phyloP scores from a whole-genome alignment of 2,113 vertebrate genomes.

The Willisornis vidua region DNA sequence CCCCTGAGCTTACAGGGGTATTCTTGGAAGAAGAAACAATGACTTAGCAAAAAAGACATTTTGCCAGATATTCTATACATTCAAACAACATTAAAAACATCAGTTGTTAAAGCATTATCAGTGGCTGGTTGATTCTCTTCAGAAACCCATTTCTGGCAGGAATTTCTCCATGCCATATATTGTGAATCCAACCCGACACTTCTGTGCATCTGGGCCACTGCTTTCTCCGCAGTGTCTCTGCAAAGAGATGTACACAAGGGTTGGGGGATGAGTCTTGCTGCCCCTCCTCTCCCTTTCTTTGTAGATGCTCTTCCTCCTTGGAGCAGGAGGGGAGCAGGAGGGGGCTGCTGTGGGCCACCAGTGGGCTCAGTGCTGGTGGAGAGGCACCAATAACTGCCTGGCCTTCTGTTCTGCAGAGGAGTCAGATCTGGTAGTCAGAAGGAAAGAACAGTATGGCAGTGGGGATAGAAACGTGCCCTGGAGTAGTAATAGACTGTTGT shows the following conservation, averaged over 20 bases:
- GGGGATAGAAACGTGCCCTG: neutral
- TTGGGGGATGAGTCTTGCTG: neutral
- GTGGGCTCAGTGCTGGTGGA: neutral
- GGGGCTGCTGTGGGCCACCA: too few species aligned
- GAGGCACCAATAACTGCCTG: too few species aligned
- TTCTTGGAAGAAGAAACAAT: too few species aligned
- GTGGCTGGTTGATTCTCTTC: too few species aligned
- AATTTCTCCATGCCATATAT: too few species aligned
- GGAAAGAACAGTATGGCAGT: neutral
- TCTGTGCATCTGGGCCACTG: neutral
- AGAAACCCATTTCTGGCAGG: too few species aligned
- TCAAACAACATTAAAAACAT: too few species aligned
- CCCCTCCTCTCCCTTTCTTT: neutral
- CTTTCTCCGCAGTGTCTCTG: neutral
- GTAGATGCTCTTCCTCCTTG: accelerated
- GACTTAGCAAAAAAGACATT: too few species aligned
- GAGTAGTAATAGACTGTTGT: neutral
- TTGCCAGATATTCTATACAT: too few species aligned
- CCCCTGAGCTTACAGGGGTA: too few species aligned
- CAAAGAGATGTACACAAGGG: neutral
- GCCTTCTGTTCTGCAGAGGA: neutral
- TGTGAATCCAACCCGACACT: too few species aligned
- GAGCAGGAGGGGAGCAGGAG: neutral
- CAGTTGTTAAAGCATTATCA: too few species aligned
- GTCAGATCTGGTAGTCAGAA: neutral